Percentiles rank a stretch among this genome's conserved stretches.
Conservation (phyloP, 2,113 vertebrate species). For the Girardinichthys multiradiatus region DNA sequence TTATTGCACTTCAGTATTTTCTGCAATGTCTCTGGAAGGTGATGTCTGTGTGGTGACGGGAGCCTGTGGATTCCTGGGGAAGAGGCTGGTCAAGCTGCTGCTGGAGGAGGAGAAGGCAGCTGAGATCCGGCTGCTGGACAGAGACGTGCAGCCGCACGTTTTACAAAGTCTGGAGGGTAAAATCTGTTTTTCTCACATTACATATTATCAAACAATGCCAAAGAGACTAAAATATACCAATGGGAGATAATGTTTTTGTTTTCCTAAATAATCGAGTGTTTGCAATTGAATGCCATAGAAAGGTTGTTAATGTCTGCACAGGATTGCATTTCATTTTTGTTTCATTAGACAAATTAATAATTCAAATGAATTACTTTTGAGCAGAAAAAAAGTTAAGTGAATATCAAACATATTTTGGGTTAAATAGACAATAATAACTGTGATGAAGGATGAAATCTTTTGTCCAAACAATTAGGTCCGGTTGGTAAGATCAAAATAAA, state of each 20-base stretch:
- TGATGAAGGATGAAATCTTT: not conserved
- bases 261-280: too few species aligned
- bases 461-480: not conserved
- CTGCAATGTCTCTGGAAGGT: slow-evolving; percentile 77
- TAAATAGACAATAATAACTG: not conserved
- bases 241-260: not conserved
- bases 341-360: not conserved
- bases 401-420: not conserved
- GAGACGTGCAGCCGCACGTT: slow-evolving; percentile 66
- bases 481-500: not conserved
- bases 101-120: slow-evolving; percentile 81
- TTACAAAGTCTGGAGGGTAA: slow-evolving; percentile 75
- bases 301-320: not conserved
- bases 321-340: not conserved
- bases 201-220: not conserved
- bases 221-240: not conserved
- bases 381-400: not conserved
- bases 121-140: slow-evolving; percentile 88
- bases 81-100: slow-evolving; percentile 82
- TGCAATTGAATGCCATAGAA: not conserved
- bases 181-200: not conserved
- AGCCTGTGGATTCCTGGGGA: slow-evolving; percentile 89
- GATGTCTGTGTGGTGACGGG: slow-evolving; percentile 90
- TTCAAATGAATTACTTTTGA: not conserved
- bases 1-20: not conserved